Evolutionary conservation across 2,888 invertebrate species (phyloP).

Genomic region (Diogma glabrata): DNA sequence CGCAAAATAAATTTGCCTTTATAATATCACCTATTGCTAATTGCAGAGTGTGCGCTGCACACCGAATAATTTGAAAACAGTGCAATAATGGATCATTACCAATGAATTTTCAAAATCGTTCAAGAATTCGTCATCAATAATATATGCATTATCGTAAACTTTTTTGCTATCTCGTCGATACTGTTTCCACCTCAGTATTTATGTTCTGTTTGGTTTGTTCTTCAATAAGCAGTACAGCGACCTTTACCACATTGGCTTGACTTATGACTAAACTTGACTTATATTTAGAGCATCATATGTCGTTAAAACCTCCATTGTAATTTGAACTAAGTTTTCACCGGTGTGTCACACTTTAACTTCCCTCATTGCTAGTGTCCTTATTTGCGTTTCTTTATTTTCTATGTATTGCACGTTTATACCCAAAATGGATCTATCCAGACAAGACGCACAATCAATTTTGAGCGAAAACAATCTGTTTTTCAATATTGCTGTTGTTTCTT

Average conservation of each 20-base stretch:
- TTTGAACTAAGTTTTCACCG: conserved; percentile 12
- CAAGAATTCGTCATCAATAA: conserved; percentile 9
- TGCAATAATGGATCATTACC: neutral
- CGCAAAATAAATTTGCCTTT: neutral
- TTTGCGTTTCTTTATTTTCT: conserved; percentile 10
- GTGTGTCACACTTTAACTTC: conserved; percentile 15
- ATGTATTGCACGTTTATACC: conserved; percentile 15
- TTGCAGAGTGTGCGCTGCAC: conserved; percentile 6
- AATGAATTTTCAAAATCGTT: conserved; percentile 1
- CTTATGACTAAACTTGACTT: conserved; percentile 13
- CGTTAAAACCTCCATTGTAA: conserved; percentile 11
- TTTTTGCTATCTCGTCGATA: neutral
- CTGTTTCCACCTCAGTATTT: neutral
- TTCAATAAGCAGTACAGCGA: conserved; percentile 4
- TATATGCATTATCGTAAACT: conserved; percentile 6
- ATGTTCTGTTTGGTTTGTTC: neutral
- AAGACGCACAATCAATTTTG: conserved; percentile 14
- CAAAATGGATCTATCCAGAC: conserved; percentile 12
- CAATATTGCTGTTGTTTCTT: neutral
- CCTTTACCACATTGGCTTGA: conserved; percentile 14
- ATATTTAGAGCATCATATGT: conserved; percentile 12
- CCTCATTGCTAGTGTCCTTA: conserved; percentile 14
- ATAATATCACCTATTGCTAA: conserved; percentile 1
- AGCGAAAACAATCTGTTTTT: conserved; percentile 12
- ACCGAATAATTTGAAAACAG: neutral